Evolutionary conservation across 1,140 invertebrate species (phyloP), one percentile per base, ranked within the genome.

Genomic region (Dreissena rostriformis): DNA sequence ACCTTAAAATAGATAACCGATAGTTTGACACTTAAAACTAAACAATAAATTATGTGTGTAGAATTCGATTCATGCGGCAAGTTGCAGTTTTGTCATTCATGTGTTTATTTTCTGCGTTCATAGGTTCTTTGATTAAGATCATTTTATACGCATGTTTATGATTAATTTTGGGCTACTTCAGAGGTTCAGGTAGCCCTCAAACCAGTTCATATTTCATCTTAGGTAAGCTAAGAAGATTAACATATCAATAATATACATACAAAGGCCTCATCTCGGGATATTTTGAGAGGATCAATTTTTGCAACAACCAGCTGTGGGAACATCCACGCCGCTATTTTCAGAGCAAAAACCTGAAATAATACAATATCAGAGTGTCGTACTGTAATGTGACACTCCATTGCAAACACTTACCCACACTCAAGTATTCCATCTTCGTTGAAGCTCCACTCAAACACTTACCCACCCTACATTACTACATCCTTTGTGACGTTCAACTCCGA

Each of bases 301-400:
- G 73, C 73, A 24, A 83, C 63, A 29, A 52, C 51, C 66, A 83
- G 52, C 52, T 83, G 81, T 14, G 81, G 81, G 5, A 83, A 67
- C 22, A 83, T 19, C 6, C 51, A 28, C 6, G 81, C 81, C 1
- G 39, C 61, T 65, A 83, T 75, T 52, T 83, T 75, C 19, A 71
- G 72, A 53, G 74, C 28, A 26, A n/a, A 49, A 26, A 83, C 49
- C 81, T 83, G 81, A 81, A 65, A 15, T 52, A 81, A 63, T n/a
- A 53, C 19, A 29, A 71, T 29, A 17, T n/a, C 22, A 61, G 22
- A 61, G 22, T 61, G 22, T 24, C 12, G 57, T n/a, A 24, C 22
- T n/a, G 2, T n/a, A 2, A 61, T n/a, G 2, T 39, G 39, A 39
- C 39, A 2, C 2, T 39, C 17, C 22, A 61, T 12, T 61, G 2